A percentile compares a stretch with the other conserved stretches of the same genome.
phyloP scores from a whole-genome alignment of 2,888 invertebrate genomes.

The Lasioglossum calceatum region DNA sequence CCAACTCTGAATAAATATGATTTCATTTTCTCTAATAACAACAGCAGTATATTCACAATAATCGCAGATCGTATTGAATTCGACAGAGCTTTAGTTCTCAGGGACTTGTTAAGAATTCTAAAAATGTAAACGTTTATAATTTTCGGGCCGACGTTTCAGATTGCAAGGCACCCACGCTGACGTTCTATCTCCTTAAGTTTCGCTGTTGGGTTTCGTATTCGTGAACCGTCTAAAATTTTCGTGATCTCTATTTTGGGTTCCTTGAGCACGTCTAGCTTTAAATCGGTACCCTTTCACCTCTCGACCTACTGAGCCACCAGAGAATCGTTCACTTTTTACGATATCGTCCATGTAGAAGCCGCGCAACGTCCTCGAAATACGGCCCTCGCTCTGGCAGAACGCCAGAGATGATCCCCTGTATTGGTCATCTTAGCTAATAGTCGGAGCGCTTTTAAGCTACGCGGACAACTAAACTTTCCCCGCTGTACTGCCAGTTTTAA shows the following conservation, averaged over 20 bases:
- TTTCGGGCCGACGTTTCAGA: background rate
- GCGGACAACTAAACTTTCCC: constrained; percentile 34
- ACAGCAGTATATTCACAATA: background rate
- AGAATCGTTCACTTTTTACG: constrained; percentile 37
- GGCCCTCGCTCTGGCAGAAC: constrained; percentile 32
- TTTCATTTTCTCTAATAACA: background rate
- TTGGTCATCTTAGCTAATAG: constrained; percentile 49
- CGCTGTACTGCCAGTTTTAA: constrained; percentile 65
- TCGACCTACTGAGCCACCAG: background rate
- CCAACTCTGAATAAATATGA: no score
- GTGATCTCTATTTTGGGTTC: background rate
- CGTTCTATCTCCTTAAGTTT: background rate
- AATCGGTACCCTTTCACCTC: constrained; percentile 21
- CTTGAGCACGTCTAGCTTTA: background rate
- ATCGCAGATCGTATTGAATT: background rate
- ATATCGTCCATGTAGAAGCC: constrained; percentile 31
- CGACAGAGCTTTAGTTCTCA: background rate
- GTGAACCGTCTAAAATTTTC: background rate
- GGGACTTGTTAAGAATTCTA: background rate
- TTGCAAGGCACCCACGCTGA: background rate
- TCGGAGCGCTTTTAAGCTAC: constrained; percentile 21
- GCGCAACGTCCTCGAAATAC: constrained; percentile 37
- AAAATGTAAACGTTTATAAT: background rate
- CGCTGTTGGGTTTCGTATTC: background rate
- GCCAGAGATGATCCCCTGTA: constrained; percentile 42